phyloP scores from a whole-genome alignment of 1,140 invertebrate species.

The Zaprionus kolodkinae region DNA sequence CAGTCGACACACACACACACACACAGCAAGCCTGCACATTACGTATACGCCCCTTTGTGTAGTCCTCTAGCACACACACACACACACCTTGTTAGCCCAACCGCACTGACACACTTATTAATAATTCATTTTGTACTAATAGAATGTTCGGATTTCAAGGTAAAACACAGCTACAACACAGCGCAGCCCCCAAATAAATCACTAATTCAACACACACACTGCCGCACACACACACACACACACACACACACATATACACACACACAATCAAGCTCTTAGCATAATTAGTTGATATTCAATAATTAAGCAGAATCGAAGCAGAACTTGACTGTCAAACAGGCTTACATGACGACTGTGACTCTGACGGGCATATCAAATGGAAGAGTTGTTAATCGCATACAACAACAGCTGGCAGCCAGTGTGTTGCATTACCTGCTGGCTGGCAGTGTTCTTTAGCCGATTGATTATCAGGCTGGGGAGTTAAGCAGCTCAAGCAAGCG shows the following conservation, averaged over 20 bases:
- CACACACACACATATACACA: not conserved
- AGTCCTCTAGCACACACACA: conserved; percentile 36
- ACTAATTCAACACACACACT: conserved; percentile 3
- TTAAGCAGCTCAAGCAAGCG: conserved; percentile 5
- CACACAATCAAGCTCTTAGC: conserved; percentile 45
- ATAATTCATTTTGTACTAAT: conserved; percentile 75
- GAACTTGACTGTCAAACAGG: conserved; percentile 22
- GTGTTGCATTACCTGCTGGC: not conserved
- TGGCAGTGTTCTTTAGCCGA: conserved; percentile 26
- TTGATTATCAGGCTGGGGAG: conserved; percentile 45
- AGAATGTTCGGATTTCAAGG: conserved; percentile 62
- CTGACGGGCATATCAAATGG: too few species aligned
- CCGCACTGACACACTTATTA: conserved; percentile 69
- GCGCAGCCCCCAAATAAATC: conserved; percentile 15
- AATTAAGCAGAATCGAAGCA: conserved; percentile 56
- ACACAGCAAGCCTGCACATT: conserved; percentile 24
- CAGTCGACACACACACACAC: conserved; percentile 23
- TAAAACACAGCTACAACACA: conserved; percentile 29
- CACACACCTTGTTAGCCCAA: conserved; percentile 57
- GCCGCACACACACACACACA: not conserved
- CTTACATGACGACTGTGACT: not conserved
- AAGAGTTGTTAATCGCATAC: conserved; percentile 24
- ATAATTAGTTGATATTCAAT: conserved; percentile 76
- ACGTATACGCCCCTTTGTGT: conserved; percentile 42
- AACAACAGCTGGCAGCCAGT: not conserved